Percentiles rank a stretch among this genome's conserved stretches.
Conservation (phyloP, 1,140 invertebrate species). For the Coenobita brevimanus region DNA sequence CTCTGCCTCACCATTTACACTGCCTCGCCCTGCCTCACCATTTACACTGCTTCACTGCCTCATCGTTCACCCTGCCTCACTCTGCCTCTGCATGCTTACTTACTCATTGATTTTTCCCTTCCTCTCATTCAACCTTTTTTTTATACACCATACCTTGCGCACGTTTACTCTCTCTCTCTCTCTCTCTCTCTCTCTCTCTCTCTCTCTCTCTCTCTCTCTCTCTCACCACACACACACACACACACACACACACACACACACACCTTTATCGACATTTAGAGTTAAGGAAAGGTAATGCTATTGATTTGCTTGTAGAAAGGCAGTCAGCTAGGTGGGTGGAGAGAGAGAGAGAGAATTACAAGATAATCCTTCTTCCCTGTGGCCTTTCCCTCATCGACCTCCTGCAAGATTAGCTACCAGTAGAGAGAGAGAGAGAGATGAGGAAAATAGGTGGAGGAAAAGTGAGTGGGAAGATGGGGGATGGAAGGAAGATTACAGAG, state of each 20-base stretch:
- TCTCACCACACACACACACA: too few species aligned
- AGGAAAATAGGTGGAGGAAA: too few species aligned
- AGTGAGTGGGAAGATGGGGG: too few species aligned
- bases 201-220: neutral
- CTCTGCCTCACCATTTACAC: neutral
- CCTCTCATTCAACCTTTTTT: too few species aligned
- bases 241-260: slow-evolving; percentile 15
- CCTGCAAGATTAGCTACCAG: too few species aligned
- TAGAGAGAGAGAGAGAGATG: too few species aligned
- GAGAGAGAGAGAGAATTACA: too few species aligned
- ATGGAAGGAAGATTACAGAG: too few species aligned
- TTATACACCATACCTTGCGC: neutral
- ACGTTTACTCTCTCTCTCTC: neutral
- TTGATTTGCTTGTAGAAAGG: neutral
- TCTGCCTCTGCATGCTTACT: neutral
- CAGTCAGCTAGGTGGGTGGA: too few species aligned
- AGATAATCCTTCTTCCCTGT: too few species aligned
- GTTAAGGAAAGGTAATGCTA: neutral
- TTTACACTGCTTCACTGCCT: neutral
- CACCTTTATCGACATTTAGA: neutral
- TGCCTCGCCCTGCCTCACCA: neutral
- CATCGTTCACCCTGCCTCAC: neutral
- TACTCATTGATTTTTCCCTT: too few species aligned
- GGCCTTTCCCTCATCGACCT: too few species aligned
- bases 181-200: neutral